These are phyloP conservation scores for Spodoptera picta DNA, from an alignment of 2,888 invertebrate genomes.

Conservation along the genomic window DNA sequence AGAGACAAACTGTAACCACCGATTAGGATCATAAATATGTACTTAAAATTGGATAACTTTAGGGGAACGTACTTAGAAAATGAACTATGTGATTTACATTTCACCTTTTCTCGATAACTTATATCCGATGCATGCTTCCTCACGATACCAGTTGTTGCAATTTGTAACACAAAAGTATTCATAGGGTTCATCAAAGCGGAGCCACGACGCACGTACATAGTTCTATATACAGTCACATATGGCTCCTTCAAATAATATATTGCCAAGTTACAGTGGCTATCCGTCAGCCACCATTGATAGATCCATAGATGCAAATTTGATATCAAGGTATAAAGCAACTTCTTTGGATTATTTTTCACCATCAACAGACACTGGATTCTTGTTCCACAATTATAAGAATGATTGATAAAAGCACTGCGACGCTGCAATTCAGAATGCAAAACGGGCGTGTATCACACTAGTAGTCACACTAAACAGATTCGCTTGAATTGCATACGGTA, in stretches of 20 bases:
- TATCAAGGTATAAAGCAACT: conserved; percentile 54
- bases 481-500: conserved; percentile 62
- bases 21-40: conserved; percentile 53
- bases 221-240: conserved; percentile 42
- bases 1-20: conserved; percentile 57
- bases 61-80: conserved; percentile 17
- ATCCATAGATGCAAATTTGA: conserved; percentile 41
- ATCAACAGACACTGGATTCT: conserved; percentile 56
- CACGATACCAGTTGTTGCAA: conserved; percentile 52
- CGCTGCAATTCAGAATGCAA: conserved; percentile 16
- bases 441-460: conserved; percentile 36
- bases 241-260: conserved; percentile 54
- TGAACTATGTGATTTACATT: conserved; percentile 43
- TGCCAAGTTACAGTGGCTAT: conserved; percentile 47
- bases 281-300: conserved; percentile 51
- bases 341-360: conserved; percentile 39
- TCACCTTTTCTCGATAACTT: conserved; percentile 44
- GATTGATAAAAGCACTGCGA: background rate
- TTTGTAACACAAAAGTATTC: conserved; percentile 32
- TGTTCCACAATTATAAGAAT: conserved; percentile 40
- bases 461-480: conserved; percentile 59
- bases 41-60: conserved; percentile 44
- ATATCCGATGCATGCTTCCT: conserved; percentile 37
- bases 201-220: conserved; percentile 63
- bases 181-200: conserved; percentile 52